phyloP scores from a whole-genome alignment of 1,140 invertebrate genomes.

The Nasonia vitripennis region DNA sequence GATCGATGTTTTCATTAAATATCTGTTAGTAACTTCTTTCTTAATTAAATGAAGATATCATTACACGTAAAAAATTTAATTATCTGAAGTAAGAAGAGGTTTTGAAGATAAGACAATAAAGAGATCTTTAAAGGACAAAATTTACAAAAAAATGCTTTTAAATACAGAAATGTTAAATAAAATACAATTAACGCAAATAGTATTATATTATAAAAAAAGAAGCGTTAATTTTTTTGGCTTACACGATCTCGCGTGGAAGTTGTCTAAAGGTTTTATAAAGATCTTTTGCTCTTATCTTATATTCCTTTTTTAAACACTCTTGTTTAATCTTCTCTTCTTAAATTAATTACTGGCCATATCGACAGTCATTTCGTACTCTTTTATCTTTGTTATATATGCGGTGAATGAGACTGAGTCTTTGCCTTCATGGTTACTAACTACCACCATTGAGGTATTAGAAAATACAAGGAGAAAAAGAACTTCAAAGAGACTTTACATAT shows the following conservation, averaged over 20 bases:
- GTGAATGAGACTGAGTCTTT: not conserved
- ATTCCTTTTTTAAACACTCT: not conserved
- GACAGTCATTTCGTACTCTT: not conserved
- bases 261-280: no score
- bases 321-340: not conserved
- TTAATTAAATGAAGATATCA: no score
- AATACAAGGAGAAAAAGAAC: not conserved
- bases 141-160: no score
- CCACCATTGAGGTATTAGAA: not conserved
- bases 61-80: not conserved
- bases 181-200: no score
- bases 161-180: no score
- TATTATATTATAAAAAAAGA: no score
- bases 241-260: no score
- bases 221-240: no score
- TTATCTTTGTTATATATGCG: not conserved
- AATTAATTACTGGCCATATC: not conserved
- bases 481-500: not conserved
- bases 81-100: no score
- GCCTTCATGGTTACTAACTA: not conserved
- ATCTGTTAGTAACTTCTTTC: no score
- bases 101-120: no score
- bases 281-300: not conserved
- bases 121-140: no score
- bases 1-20: not conserved